Percentiles rank a stretch among this genome's conserved stretches.
phyloP scores from a whole-genome alignment of 2,797 vertebrate species.

The Eidolon dupreanum region DNA sequence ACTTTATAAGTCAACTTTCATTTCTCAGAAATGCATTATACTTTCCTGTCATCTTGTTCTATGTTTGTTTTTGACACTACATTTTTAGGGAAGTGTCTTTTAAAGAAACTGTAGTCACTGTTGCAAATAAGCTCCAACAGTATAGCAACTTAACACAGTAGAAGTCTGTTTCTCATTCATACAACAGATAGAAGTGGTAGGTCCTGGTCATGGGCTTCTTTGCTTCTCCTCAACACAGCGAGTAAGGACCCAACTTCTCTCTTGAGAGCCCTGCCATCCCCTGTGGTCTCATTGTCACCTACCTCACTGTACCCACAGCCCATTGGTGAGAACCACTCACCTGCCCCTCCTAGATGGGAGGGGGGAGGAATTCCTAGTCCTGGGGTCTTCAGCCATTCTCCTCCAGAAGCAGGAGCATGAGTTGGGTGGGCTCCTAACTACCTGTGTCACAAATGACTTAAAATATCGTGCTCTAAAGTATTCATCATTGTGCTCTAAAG shows the following conservation, averaged over 20 bases:
- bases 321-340: neutral
- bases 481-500: neutral
- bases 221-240: neutral
- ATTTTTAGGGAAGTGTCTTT: neutral
- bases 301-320: accelerated
- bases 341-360: neutral
- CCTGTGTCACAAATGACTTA: neutral
- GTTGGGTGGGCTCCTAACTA: neutral
- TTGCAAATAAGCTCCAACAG: neutral
- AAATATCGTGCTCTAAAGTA: neutral
- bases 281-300: accelerated
- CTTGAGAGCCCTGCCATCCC: neutral
- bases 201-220: neutral
- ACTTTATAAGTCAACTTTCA: neutral
- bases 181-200: neutral
- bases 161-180: neutral
- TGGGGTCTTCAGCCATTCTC: accelerated
- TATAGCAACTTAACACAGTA: neutral
- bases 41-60: neutral
- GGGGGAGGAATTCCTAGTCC: neutral
- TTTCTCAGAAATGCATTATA: neutral
- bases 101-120: neutral
- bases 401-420: neutral
- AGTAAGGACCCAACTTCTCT: neutral
- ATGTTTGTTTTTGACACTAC: neutral